phyloP scores from a whole-genome alignment of 2,113 vertebrate species.

The Todiramphus saurophagus region DNA sequence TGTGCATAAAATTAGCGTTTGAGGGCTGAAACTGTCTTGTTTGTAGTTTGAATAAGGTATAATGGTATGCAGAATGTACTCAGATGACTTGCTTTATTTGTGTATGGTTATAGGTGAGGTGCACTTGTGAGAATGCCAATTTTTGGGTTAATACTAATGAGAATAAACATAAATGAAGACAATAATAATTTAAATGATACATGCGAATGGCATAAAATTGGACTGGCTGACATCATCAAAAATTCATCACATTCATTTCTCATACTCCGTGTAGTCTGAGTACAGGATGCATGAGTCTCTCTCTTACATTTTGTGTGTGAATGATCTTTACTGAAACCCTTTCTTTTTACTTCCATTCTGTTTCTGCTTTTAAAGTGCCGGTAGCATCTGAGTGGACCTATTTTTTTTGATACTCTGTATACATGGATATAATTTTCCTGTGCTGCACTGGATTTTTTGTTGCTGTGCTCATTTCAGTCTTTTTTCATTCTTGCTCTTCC shows the following conservation, averaged over 20 bases:
- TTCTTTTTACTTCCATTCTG: not conserved
- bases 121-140: not conserved
- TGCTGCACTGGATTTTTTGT: not conserved
- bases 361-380: not conserved
- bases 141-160: not conserved
- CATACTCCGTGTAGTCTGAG: not conserved
- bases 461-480: not conserved
- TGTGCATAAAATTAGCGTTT: not conserved
- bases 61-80: not conserved
- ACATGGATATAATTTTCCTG: not conserved
- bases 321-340: not conserved
- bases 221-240: not conserved
- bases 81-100: not conserved
- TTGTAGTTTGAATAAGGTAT: not conserved
- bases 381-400: not conserved
- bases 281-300: rapidly evolving
- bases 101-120: not conserved
- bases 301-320: not conserved
- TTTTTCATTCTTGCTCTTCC: not conserved
- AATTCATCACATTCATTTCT: not conserved
- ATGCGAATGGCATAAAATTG: not conserved
- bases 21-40: not conserved
- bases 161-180: not conserved
- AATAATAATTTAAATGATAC: not conserved
- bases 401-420: not conserved